Evolutionary conservation across 1,140 invertebrate species (phyloP), one percentile per base, ranked within the genome.

Genomic region (Drosophila erecta): DNA sequence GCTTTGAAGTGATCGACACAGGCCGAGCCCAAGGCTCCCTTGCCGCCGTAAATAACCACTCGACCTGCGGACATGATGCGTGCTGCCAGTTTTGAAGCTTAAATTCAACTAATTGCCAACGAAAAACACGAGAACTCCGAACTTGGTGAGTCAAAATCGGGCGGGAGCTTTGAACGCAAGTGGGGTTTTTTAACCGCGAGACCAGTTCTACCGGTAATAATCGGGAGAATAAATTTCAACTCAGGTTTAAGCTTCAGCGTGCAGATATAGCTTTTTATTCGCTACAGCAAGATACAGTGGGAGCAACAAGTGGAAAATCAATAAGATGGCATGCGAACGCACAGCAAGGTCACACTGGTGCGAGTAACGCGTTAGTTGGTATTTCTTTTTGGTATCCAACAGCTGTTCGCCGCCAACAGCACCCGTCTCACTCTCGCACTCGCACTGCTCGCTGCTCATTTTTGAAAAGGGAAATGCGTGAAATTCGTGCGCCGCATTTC

Each of bases 1-100:
- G 95, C 93, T 93, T 99, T 99, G 81, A 99, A 98, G 91, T 96
- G 95, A 7, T 95, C 94, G 0, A 99, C 96, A 89, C 97, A 96
- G 56, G 95, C 95, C 3, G 96, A 95, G 15, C 98, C 98, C 17
- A 99, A 93, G 40, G 98, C 98, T 67, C 98, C 98, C 92, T 96
- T 96, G 7, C 98, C 98, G 61, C 98, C 98, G 91, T 99, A 99
- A 79, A 99, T 94, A 50, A 99, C 92, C 58, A 98, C 95, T 92
- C 95, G 95, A 90, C 96, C 95, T 69, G 93, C 93, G 56, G 93
- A 93, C 76, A 91, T 91, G 24, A 80, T 89, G 46, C 73, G 83
- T 81, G 79, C 74, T 77, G 85, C 90, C 90, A 91, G 85, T 67
- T 86, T 87, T 20, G 57, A 57, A 65, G 38, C 51, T 80, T 12